Evolutionary conservation across 2,888 invertebrate species (phyloP), one percentile per base, ranked within the genome.

Genomic region (Acronicta alni): DNA sequence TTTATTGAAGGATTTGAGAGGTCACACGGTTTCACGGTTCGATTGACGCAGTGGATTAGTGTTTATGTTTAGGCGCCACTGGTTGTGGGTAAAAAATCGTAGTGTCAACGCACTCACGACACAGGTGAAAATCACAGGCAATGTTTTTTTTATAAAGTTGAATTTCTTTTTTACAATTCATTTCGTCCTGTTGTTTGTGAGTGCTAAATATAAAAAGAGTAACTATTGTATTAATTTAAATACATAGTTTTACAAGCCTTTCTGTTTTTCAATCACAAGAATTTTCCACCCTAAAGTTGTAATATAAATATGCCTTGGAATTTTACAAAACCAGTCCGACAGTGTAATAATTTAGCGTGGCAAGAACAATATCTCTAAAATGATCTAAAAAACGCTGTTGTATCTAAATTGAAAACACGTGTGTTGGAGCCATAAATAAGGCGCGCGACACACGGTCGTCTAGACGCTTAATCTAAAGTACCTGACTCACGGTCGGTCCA

Each of bases 381-480:
- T 59, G 17, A 61, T 52, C 47, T 56, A 80, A 82, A 76, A 75
- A 67, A 57, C 57, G 61, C 51, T 49, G 38, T 17, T 66, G 67
- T 77, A 79, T 77, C 81, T 79, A 84, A 87, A 87, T 86, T 84
- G 83, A 80, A 76, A 75, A 75, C 82, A 84, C 82, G 78, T 82
- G 82, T 84, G 69, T 48, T 49, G 44, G 46, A 55, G 74, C 74
- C 67, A 82, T 87, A 87, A 87, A 87, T 85, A 85, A 81, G 75
- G 64, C 49, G 63, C 69, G 60, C 63, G 79, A 74, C 77, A 74
- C 75, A 76, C 75, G 52, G 51, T 12, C 60, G 86, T 87, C 87
- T 87, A 87, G 87, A 87, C 86, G 79, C 74, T 76, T 82, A 83
- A 85, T 84, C 83, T 86, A 80, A 80, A 77, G 77, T 84, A 86